These are phyloP conservation scores for Rallus limicola DNA, from an alignment of 2,113 vertebrate species.

Conservation along the genomic window DNA sequence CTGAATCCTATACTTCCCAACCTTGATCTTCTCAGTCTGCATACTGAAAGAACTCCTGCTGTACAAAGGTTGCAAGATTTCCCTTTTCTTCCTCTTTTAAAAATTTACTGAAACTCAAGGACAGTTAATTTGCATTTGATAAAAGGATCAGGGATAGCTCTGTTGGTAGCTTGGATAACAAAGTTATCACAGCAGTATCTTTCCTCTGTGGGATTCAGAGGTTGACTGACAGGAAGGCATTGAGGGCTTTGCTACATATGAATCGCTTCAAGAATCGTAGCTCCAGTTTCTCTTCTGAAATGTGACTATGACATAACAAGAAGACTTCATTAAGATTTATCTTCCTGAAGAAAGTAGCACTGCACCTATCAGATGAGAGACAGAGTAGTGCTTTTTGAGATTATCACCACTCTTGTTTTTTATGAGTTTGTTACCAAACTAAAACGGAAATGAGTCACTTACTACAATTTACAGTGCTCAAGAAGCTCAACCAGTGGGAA, in stretches of 20 bases:
- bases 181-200: neutral
- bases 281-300: neutral
- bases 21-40: neutral
- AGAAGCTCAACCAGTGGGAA: neutral
- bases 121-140: neutral
- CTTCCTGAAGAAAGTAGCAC: neutral
- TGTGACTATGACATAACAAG: neutral
- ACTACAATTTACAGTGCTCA: neutral
- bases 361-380: neutral
- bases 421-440: neutral
- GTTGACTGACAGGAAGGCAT: neutral
- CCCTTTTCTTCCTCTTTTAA: fast-evolving
- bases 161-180: neutral
- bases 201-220: neutral
- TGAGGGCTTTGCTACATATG: neutral
- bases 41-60: neutral
- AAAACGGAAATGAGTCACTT: neutral
- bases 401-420: neutral
- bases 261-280: neutral
- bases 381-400: neutral
- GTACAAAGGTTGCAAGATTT: neutral
- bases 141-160: neutral
- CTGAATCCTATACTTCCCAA: neutral
- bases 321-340: neutral
- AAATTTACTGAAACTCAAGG: neutral